phyloP scores from a whole-genome alignment of 2,888 invertebrate species.

The Tuberolachnus salignus region DNA sequence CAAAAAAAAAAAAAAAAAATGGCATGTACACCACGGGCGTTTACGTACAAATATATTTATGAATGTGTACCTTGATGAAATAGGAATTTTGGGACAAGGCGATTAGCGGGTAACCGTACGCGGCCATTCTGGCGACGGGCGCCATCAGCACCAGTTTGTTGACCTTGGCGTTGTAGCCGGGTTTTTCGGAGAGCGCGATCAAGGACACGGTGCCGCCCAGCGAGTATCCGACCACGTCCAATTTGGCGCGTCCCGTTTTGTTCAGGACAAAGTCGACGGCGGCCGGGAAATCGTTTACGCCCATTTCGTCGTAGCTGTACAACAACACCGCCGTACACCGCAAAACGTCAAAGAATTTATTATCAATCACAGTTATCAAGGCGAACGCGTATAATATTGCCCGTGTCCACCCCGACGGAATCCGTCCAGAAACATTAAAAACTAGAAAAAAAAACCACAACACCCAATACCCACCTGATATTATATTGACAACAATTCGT shows the following conservation, averaged over 20 bases:
- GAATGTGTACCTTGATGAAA: conserved; percentile 14
- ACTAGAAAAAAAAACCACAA: no score
- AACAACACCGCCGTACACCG: not conserved
- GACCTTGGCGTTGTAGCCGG: conserved; percentile 57
- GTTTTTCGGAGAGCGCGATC: conserved; percentile 55
- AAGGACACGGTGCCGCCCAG: conserved; percentile 56
- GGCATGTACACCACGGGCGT: no score
- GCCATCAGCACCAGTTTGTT: conserved; percentile 57
- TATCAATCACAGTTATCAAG: no score
- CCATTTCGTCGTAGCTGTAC: conserved; percentile 40
- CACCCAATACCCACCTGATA: no score
- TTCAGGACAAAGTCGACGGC: conserved; percentile 46
- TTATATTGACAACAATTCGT: no score
- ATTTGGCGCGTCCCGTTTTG: conserved; percentile 15
- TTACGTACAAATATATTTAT: no score
- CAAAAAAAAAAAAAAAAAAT: no score
- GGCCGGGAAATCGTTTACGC: conserved; percentile 29
- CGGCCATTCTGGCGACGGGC: conserved; percentile 55
- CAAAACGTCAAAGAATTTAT: no score
- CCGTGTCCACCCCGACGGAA: no score
- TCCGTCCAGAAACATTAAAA: no score
- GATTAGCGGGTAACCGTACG: conserved; percentile 38
- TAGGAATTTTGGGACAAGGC: not conserved
- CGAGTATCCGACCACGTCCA: conserved; percentile 55
- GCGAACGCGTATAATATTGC: no score